Percentiles rank a stretch among this genome's conserved stretches.
Evolutionary conservation across 2,888 invertebrate genomes (phyloP).

Genomic region (Tetragonula carbonaria): DNA sequence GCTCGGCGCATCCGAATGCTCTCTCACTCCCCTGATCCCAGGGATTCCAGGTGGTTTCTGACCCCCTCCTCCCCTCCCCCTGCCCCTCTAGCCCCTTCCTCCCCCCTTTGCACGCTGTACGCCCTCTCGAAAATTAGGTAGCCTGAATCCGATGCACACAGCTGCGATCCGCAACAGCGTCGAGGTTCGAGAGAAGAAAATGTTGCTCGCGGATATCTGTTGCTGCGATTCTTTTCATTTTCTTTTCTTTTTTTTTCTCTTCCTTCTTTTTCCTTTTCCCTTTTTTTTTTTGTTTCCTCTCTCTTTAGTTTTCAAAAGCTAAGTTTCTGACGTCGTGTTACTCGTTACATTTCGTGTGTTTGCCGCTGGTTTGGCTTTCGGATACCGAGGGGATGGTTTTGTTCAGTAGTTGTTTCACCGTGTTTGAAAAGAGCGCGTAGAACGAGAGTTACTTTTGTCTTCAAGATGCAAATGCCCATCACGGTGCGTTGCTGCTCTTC

Average conservation of each 20-base stretch:
- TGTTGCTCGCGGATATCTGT: conserved; percentile 33
- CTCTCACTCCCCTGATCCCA: conserved; percentile 80
- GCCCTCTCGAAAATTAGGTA: conserved; percentile 75
- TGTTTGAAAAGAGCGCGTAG: too few species aligned
- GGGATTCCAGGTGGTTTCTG: conserved; percentile 71
- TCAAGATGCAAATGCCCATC: not conserved
- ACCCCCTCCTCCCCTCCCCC: conserved; percentile 27
- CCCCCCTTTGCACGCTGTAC: conserved; percentile 45
- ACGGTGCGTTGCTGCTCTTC: not conserved
- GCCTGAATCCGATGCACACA: conserved; percentile 64
- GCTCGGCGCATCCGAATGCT: conserved; percentile 82
- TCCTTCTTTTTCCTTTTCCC: not conserved
- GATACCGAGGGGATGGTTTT: not conserved
- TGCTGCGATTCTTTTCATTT: not conserved
- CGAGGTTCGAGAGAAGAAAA: conserved; percentile 12
- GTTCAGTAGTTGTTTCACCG: too few species aligned
- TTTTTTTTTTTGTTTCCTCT: not conserved
- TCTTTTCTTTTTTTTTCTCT: not conserved
- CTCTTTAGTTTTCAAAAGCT: not conserved
- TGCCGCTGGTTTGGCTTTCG: not conserved
- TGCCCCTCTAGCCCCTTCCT: conserved; percentile 20
- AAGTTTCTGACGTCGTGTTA: not conserved
- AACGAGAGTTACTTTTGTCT: too few species aligned
- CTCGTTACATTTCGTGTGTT: not conserved
- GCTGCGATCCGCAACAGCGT: conserved; percentile 65